Evolutionary conservation across 2,888 invertebrate species (phyloP), one percentile per base, ranked within the genome.

Genomic region (Acanthosoma haemorrhoidale): DNA sequence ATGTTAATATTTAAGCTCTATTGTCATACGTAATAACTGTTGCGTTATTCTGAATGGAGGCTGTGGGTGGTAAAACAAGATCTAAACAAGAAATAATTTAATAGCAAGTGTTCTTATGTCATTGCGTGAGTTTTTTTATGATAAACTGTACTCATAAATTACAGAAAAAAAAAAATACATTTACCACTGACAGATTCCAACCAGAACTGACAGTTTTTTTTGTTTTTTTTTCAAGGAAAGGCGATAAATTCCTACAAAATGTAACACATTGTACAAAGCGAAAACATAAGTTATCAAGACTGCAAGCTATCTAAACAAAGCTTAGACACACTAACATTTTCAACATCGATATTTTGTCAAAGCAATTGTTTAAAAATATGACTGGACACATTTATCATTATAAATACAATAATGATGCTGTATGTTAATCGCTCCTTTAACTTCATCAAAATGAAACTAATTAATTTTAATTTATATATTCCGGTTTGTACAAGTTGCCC

Each of bases 321-420:
- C 25, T 25, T 51, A 51, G n/a, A 51, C 51, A 51, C 51, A 51
- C 51, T 51, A 51, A 25, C 29, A 51, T 51, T 51, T 51, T 51
- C 51, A 51, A 51, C 51, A 51, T 51, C 51, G 51, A 51, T 51
- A 51, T 51, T 51, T 51, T 51, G 51, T 51, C 51, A 51, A 51
- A 51, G 51, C 51, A 25, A 51, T 51, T 51, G 21, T 21, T 51
- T 51, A 51, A 25, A 51, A 51, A 51, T 51, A 51, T 51, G 13
- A 25, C 29, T 21, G 21, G 25, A 43, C 21, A 43, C 43, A 43
- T 43, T 43, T 25, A 51, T 51, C 51, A 51, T 25, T 51, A 25
- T 51, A 51, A 25, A 5, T 51, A 25, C 51, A 51, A 51, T n/a
- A n/a, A n/a, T 51, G 25, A 43, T 25, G 29, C n/a, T 51, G 21